phyloP scores from a whole-genome alignment of 2,888 invertebrate genomes.

The Rhogogaster chlorosoma region DNA sequence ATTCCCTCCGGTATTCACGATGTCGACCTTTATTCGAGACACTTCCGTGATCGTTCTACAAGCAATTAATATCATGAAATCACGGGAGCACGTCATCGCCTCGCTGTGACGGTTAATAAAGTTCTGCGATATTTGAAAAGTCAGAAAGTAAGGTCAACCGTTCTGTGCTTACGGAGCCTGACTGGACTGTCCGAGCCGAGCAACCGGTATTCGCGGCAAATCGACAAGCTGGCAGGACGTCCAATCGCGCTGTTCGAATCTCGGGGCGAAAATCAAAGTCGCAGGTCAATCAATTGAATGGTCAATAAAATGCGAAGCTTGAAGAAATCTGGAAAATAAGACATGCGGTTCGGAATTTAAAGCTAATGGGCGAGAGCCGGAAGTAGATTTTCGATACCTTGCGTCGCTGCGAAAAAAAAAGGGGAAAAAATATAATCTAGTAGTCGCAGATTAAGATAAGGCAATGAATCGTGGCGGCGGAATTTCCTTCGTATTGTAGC shows the following conservation, averaged over 20 bases:
- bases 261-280: too few species aligned
- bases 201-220: not conserved
- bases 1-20: slow-evolving; percentile 6
- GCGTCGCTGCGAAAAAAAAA: not conserved
- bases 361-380: slow-evolving; percentile 11
- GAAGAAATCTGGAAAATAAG: not conserved
- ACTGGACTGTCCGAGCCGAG: not conserved
- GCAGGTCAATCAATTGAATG: not conserved
- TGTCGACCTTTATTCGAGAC: slow-evolving; percentile 39
- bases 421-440: not conserved
- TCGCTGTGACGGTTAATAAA: slow-evolving; percentile 32
- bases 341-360: not conserved
- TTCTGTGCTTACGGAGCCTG: not conserved
- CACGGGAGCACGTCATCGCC: slow-evolving; percentile 32
- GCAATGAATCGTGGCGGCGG: slow-evolving; percentile 45
- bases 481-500: slow-evolving; percentile 55
- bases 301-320: not conserved
- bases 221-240: not conserved
- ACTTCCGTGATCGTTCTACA: slow-evolving; percentile 38
- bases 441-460: slow-evolving; percentile 37
- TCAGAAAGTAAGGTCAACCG: slow-evolving; percentile 35
- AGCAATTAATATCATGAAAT: slow-evolving; percentile 47
- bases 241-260: not conserved
- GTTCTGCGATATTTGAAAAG: slow-evolving; percentile 22
- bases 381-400: slow-evolving; percentile 41